Conservation (phyloP, 2,113 vertebrate species). For the Myrmecobius fasciatus region DNA sequence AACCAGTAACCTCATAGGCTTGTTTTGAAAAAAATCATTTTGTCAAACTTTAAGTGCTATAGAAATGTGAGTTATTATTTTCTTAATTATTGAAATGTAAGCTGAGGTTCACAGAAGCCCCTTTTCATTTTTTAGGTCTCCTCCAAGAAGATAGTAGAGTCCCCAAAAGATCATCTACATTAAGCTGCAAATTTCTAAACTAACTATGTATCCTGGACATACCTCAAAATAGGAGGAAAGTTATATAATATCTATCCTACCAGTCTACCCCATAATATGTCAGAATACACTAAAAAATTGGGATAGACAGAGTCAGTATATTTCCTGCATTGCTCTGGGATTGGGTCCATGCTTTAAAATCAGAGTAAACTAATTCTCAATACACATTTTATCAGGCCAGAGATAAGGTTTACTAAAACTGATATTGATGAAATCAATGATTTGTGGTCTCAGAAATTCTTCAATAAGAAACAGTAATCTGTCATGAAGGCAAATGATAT, state of each 20-base stretch:
- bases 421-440: conserved; percentile 74
- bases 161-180: not conserved
- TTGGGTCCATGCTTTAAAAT: conserved; percentile 55
- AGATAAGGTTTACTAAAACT: conserved; percentile 73
- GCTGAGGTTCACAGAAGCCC: not conserved
- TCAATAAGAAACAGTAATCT: conserved; percentile 77
- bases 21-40: not conserved
- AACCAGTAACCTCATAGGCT: not conserved
- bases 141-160: not conserved
- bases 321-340: not conserved
- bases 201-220: not conserved
- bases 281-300: not conserved
- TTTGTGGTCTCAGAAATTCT: conserved; percentile 67
- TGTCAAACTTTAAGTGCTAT: not conserved
- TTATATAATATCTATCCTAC: not conserved
- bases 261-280: not conserved
- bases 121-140: not conserved
- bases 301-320: not conserved
- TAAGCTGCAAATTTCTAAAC: not conserved
- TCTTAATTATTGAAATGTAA: not conserved
- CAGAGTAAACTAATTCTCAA: conserved; percentile 79
- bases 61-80: not conserved
- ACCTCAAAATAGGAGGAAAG: not conserved
- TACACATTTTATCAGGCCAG: conserved; percentile 78
- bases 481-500: conserved; percentile 77